Evolutionary conservation across 2,888 invertebrate species (phyloP).

Genomic region (Cetonia aurata): DNA sequence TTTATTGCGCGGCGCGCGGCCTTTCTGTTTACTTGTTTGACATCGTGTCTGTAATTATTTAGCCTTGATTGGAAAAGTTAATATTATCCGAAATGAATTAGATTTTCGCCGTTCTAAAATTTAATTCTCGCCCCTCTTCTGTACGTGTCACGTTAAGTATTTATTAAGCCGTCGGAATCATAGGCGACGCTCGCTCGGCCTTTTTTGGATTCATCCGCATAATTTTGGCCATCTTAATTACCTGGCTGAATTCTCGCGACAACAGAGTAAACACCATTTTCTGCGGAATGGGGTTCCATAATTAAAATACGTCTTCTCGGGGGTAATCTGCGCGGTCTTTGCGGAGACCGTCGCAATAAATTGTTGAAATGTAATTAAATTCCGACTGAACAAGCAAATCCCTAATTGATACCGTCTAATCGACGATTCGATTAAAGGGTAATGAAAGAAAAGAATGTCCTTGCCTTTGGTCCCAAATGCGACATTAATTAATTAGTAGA

Average conservation of each 20-base stretch:
- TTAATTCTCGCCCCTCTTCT: constrained; percentile 12
- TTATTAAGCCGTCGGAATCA: too few species aligned
- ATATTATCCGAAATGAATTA: constrained; percentile 10
- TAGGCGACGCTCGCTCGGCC: too few species aligned
- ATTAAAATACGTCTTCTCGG: constrained; percentile 12
- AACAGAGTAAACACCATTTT: constrained; percentile 4
- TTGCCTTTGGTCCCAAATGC: not conserved
- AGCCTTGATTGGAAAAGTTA: constrained; percentile 19
- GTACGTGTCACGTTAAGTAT: not conserved
- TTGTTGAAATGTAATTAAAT: constrained; percentile 22
- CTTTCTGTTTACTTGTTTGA: too few species aligned
- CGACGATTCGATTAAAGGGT: constrained; percentile 8
- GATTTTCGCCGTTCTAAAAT: constrained; percentile 13
- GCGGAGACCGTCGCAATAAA: constrained; percentile 4
- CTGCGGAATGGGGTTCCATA: not conserved
- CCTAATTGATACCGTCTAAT: constrained; percentile 20
- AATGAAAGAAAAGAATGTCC: not conserved
- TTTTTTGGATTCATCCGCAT: not conserved
- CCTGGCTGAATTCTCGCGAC: constrained; percentile 20
- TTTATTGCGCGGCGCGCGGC: constrained; percentile 6
- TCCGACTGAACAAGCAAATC: constrained; percentile 24
- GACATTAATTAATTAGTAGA: constrained; percentile 13
- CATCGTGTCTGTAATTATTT: constrained; percentile 13
- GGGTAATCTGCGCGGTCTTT: not conserved
- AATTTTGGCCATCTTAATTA: constrained; percentile 9